These are phyloP conservation scores for Passer domesticus DNA, from an alignment of 2,113 vertebrate species.

Conservation along the genomic window DNA sequence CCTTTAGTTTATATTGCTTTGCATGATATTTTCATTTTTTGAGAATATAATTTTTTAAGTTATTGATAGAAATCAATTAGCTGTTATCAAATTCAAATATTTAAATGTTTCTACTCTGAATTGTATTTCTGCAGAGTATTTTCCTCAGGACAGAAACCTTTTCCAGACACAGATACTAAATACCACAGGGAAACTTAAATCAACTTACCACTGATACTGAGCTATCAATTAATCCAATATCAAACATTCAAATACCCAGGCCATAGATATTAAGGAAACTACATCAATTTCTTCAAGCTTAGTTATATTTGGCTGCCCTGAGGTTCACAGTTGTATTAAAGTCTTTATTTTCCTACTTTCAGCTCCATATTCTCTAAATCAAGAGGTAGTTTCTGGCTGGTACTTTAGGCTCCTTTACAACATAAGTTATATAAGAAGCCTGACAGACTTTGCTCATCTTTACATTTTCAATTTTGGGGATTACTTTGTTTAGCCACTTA, in stretches of 20 bases:
- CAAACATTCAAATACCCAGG: not conserved
- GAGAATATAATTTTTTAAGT: not conserved
- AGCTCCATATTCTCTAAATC: not conserved
- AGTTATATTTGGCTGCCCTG: not conserved
- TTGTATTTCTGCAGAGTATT: not conserved
- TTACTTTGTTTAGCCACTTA: not conserved
- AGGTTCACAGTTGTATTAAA: not conserved
- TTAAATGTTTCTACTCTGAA: not conserved
- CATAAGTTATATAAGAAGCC: not conserved
- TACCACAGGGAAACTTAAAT: not conserved
- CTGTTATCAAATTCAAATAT: not conserved
- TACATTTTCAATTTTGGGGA: not conserved
- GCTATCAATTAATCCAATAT: not conserved
- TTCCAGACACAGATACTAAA: not conserved
- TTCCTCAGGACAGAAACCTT: not conserved
- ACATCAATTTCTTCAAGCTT: not conserved
- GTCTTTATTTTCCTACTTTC: not conserved
- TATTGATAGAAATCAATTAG: not conserved
- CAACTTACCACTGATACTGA: not conserved
- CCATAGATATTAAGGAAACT: not conserved
- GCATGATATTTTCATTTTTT: not conserved
- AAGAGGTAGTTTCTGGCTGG: not conserved
- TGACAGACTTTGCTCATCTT: not conserved
- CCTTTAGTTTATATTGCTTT: not conserved
- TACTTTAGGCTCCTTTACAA: not conserved